Evolutionary conservation across 2,113 vertebrate genomes (phyloP), one percentile per base, ranked within the genome.

Genomic region (Ophiodon elongatus): DNA sequence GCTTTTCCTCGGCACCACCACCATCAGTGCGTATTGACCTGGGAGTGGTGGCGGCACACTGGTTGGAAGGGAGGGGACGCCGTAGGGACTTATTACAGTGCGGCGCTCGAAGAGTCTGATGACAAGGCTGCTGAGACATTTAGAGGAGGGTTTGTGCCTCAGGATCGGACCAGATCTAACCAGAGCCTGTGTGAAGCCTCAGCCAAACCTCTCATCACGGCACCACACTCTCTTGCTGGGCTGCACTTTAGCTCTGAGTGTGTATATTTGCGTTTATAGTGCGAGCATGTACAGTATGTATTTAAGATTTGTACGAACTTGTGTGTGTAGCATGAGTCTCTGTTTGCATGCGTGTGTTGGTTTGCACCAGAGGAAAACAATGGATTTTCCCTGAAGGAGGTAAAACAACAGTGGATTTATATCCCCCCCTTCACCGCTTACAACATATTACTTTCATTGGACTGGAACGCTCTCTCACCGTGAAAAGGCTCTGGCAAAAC

Each of bases 341-440:
- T 31, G 35, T 69, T 8, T 60, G 68, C 15, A 25, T 23, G 52
- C 10, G n/a, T n/a, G 21, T 45, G 2, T 1, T n/a, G n/a, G n/a
- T n/a, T n/a, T 76, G 77, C 75, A 82, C 71, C 81, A 83, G 68
- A 90, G 45, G 71, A 88, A 90, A 90, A 93, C 89, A 92, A 89
- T 84, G 67, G 88, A 83, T 74, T 91, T 91, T 89, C 85, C 83
- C 83, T 52, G 3, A 86, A 91, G 77, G 83, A 85, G 62, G 79
- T 73, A 85, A 87, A 91, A 89, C 75, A 89, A 92, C 75, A 89
- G 76, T 8, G 13, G 73, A 88, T 85, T 89, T 82, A 71, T 89
- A 86, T 83, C 79, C 17, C 47, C 63, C 64, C 85, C 74, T 25
- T 63, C 75, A 73, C 64, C 62, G 47, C 86, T 66, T 59, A 62